Conservation (phyloP, 2,797 vertebrate genomes). For the Cyclura pinguis region DNA sequence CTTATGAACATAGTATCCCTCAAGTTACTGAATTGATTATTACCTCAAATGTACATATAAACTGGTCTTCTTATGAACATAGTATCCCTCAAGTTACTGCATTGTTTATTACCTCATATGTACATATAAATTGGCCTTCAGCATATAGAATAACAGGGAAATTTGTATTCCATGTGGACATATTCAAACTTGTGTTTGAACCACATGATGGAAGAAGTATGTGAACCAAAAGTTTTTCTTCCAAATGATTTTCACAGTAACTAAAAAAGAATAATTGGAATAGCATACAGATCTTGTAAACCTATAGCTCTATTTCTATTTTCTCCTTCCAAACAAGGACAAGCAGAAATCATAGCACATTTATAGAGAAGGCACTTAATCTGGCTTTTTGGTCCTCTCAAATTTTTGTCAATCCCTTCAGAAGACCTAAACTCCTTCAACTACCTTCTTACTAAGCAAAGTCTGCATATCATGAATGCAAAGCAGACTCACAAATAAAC, state of each 20-base stretch:
- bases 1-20: neutral
- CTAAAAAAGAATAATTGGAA: neutral
- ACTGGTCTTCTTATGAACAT: neutral
- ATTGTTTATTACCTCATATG: too few species aligned
- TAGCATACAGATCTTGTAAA: neutral
- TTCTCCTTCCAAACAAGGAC: neutral
- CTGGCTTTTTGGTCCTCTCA: neutral
- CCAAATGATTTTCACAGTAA: neutral
- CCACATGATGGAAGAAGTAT: neutral
- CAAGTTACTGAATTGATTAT: neutral
- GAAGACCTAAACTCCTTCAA: neutral
- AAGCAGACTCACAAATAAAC: conserved; percentile 43
- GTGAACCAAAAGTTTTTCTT: neutral
- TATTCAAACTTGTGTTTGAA: neutral
- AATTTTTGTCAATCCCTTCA: neutral
- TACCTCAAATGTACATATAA: too few species aligned
- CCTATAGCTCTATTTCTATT: neutral
- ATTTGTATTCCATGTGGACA: neutral
- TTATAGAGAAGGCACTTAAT: neutral
- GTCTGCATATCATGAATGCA: conserved; percentile 31
- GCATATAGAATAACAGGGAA: neutral
- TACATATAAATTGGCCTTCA: too few species aligned
- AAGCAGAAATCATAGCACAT: neutral
- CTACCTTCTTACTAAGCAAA: neutral
- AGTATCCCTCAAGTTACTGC: neutral